Percentiles rank a stretch among this genome's conserved stretches.
Conservation (phyloP, 2,797 vertebrate species). For the Takifugu rubripes region DNA sequence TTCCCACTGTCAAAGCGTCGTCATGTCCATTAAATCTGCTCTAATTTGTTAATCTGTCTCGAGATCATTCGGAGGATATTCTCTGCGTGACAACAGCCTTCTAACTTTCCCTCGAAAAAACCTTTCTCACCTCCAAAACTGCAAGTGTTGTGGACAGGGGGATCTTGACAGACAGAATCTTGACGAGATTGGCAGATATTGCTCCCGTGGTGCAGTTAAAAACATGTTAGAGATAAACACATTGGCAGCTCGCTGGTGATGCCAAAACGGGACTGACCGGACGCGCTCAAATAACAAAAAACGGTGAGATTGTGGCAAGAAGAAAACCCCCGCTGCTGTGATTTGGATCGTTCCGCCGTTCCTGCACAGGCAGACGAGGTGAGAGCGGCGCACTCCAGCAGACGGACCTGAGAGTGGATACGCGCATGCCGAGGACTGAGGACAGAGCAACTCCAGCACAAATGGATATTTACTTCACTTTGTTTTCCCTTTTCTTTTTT, state of each 20-base stretch:
- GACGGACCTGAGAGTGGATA: constrained; percentile 50
- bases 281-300: not conserved
- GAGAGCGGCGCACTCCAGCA: constrained; percentile 46
- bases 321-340: constrained; percentile 36
- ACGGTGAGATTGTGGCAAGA: rapidly evolving
- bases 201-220: rapidly evolving
- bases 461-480: constrained; percentile 76
- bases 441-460: constrained; percentile 53
- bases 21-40: constrained; percentile 4
- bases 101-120: constrained; percentile 34
- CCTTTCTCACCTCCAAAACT: constrained; percentile 48
- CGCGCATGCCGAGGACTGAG: constrained; percentile 55
- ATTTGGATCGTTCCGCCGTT: constrained; percentile 67
- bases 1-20: not conserved
- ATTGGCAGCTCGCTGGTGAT: rapidly evolving
- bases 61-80: constrained; percentile 9
- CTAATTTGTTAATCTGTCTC: constrained; percentile 11
- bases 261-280: rapidly evolving
- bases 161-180: not conserved
- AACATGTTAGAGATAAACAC: not conserved
- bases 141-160: constrained; percentile 35
- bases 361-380: constrained; percentile 51
- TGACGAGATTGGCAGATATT: not conserved
- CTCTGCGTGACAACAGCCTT: constrained; percentile 9
- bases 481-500: constrained; percentile 63